Base-by-base conservation (phyloP, 2,113 vertebrate genomes). In the Myotis lucifugus region DNA sequence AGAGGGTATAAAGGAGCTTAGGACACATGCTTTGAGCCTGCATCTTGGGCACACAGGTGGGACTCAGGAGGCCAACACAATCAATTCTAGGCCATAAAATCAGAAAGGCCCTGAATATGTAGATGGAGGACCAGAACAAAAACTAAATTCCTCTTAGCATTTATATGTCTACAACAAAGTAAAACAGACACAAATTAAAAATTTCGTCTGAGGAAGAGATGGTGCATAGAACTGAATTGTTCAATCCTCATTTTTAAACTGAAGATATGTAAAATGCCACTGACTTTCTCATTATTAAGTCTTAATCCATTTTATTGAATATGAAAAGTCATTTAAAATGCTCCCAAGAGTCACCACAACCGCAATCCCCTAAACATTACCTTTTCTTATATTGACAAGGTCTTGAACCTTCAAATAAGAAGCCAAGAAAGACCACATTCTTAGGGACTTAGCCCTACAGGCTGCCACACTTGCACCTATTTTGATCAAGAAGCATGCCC, bases 231-330 rank as follows among this genome's bases (percentile, higher is more conserved):
- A 79, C 2, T 1, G 7, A 79, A n/a, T 5, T 18, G 1, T 67
- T 42, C 6, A 10, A 13, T 59, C 10, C 0, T 52, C 61, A 23
- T 61, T 50, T 90, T 93, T 87, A 86, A 93, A 79, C 7, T 85
- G 37, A 27, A 96, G 34, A 56, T 82, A 34, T 56, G 34, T 84
- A 93, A 90, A 42, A 81, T 77, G 21, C 37, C 37, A 56, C 8
- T 77, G n/a, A 9, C 12, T 78, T 85, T 74, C 79, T 93, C 23
- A 91, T 67, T 61, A 82, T 25, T 37, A 25, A 54, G 15, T 29
- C 40, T 92, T 85, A 42, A 87, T 37, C 69, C 25, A 85, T n/a
- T 83, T 74, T 69, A 90, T 64, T 81, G 32, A 88, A 73, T 64
- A 78, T 29, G 27, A 94, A 86, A 66, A 88, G 50, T 29, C 25